Base-by-base conservation (phyloP, 2,888 invertebrate species). In the Hirtodrosophila histrioides region DNA sequence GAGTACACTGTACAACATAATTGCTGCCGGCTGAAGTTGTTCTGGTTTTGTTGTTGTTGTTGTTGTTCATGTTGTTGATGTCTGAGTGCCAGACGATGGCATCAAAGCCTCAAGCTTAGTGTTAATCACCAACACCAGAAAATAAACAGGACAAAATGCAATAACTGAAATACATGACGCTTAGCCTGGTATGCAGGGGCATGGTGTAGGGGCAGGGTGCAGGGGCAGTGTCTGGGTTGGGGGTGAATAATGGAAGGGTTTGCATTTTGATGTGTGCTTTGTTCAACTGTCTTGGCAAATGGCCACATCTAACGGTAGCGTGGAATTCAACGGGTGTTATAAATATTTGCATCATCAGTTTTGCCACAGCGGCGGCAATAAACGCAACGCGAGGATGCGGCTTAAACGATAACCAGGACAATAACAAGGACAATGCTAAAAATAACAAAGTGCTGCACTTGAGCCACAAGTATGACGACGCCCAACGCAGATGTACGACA, bases 361-460 rank as follows among this genome's bases (percentile, higher is more conserved):
- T 63, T 60, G 74, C 46, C 57, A 35, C 55, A 31, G 10, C 17
- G n/a, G 0, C 10, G 31, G 63, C 24, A 24, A 44, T 46, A 36
- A 39, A 31, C 24, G 29, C 39, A 51, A 12, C 40, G 11, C 46
- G 31, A 29, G 55, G 54, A 36, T 49, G 63, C 35, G 48, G 46
- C 55, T 62, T 55, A 41, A 54, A 39, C 41, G 46, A 45, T 29
- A 53, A 39, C 10, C 55, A 54, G 49, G 27, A 51, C 54, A 58
- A 65, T 60, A 66, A 69, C 69, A 72, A 72, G 57, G 63, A 76
- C 69, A 66, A 55, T 35, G 78, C 88, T 83, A 73, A 79, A 86
- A 83, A 88, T 88, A 82, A 76, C 69, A 70, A 83, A 86, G 69
- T 83, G 77, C 84, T 65, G 67, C 75, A 86, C 88, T 87, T 87